Evolutionary conservation across 2,888 invertebrate species (phyloP), one percentile per base, ranked within the genome.

Genomic region (Anaspis maculata): DNA sequence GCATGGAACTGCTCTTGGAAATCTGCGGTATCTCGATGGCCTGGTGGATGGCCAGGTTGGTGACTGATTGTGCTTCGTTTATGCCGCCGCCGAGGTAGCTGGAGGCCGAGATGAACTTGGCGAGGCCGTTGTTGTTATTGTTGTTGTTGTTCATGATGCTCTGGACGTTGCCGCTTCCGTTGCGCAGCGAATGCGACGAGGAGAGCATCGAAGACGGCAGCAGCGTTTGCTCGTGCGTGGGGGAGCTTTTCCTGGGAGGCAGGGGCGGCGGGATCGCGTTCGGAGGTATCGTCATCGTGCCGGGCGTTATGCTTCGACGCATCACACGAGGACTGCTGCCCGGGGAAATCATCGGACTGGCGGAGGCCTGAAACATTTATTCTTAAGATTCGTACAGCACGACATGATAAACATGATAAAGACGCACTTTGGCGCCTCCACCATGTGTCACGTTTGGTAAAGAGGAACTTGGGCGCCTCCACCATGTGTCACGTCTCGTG

Each of bases 241-340:
- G 73, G 1, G 74, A 74, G 15, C 68, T 69, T 44, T 72, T 67
- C 38, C 79, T 58, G 0, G 80, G 79, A 6, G 79, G 79, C 32
- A 80, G 64, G 4, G 79, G 79, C 3, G 79, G 78, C 4, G 75
- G 73, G 3, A 66, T 61, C 3, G 10, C 4, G 5, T 5, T 19
- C 19, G 19, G 5, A 19, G 55, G 54, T 7, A 53, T 49, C 4
- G 53, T 43, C n/a, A 56, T 45, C n/a, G 51, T 56, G n/a, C 57
- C 60, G 6, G 59, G 60, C 2, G 64, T 61, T 19, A 54, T 49
- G 37, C 62, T 67, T 21, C 68, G 56, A 11, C 70, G 52, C 14
- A 56, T 40, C 22, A 58, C 56, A 34, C 71, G 66, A 1, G 76
- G 76, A 22, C 77, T 77, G 39, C 70, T 70, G 35, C 74, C 66